Base-by-base conservation (phyloP, 2,888 invertebrate genomes). In the Cheilosia variabilis region DNA sequence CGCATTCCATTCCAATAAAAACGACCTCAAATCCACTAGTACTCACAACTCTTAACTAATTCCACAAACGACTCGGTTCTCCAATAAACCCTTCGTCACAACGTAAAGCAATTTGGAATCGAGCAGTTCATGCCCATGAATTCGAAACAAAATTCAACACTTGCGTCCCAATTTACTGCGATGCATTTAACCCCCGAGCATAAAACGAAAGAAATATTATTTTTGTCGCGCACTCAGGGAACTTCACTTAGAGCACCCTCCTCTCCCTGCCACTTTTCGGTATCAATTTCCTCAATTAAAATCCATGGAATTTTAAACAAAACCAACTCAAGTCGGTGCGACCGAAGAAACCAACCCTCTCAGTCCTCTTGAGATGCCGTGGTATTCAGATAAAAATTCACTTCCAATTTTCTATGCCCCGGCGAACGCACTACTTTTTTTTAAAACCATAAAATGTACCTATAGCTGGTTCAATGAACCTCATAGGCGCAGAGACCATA, bases 241-340 rank as follows among this genome's bases (percentile, higher is more conserved):
- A 37, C 37, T 62, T 41, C 73, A 63, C 63, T 65, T 19, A 45
- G 45, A 79, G 43, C 55, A 62, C 58, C 34, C 63, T 47, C 31
- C 66, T 60, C 55, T 37, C 13, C 66, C 60, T 19, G 55, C 69
- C 65, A 72, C 60, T 66, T 71, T 76, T 76, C 80, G 68, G 72
- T 86, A 86, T 81, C 81, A 86, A 81, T 86, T 86, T 81, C 86
- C 81, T 77, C 71, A 81, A 86, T 86, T 86, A 86, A 81, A 71
- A 57, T 86, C 75, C 71, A 86, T 81, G 81, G 55, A 71, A 86
- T 76, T 71, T 81, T 77, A 86, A 76, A 86, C 81, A 81, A 81
- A 81, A 60, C 24, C 55, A 45, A 4, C 17, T 50, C 19, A 53
- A 52, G 47, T 60, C 60, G 27, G 27, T 31, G n/a, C 52, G 43